Evolutionary conservation across 2,888 invertebrate species (phyloP), one percentile per base, ranked within the genome.

Genomic region (Pseudoips prasinana): DNA sequence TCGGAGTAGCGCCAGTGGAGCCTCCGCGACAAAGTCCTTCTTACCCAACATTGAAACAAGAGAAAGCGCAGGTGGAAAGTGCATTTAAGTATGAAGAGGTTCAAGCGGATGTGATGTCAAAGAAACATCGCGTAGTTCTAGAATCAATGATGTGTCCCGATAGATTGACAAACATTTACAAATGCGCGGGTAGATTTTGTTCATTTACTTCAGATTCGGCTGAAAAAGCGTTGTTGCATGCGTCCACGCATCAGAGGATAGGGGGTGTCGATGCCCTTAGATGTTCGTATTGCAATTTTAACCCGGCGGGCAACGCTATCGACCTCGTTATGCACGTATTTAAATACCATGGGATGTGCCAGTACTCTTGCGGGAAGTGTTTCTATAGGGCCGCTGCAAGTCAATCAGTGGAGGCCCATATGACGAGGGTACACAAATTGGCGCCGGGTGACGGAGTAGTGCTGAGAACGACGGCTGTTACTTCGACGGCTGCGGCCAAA

Each of bases 291-390:
- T 93, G 93, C 51, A 77, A 82, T 22, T 85, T 78, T 30, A 73
- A 84, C 11, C 69, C 82, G 3, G 49, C 58, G 1, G 58, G 67
- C 22, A 53, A 82, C 58, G 63, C 79, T 38, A 73, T 77, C 35
- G 58, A 85, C 20, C 65, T 92, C 50, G 83, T 90, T 23, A 73
- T 79, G 30, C 94, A 94, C 63, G 88, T 94, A 7, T 88, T 91
- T 28, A 87, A 90, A 11, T 82, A 82, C 19, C 94, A 95, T 57
- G 89, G 88, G 0, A 75, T 84, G 32, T 92, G 93, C 55, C 79
- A 85, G 14, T 94, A 77, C 55, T 91, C 91, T 17, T 95, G 95
- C 57, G 80, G 77, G 2, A 86, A 90, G 47, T 95, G 95, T 60
- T 91, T 94, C 57, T 94, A 94, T 66, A 82, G 94, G 28, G 91